Conservation (phyloP, 2,113 vertebrate species). For the Amblyornis subalaris region DNA sequence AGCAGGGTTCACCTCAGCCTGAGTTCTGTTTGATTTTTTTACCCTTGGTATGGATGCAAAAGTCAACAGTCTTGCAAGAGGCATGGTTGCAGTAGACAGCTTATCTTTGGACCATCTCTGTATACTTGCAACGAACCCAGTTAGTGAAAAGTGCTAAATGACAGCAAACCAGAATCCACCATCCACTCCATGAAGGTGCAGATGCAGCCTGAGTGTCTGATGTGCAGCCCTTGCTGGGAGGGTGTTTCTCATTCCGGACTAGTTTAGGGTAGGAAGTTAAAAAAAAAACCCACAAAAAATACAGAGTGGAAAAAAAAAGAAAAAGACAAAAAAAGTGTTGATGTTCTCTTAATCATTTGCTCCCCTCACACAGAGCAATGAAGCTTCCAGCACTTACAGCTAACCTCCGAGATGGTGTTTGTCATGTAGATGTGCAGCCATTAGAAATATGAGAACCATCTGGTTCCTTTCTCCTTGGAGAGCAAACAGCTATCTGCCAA, state of each 20-base stretch:
- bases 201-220: neutral
- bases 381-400: neutral
- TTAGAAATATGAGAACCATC: constrained; percentile 54
- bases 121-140: neutral
- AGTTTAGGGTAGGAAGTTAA: accelerated
- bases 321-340: neutral
- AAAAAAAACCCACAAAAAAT: neutral
- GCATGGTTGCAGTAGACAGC: neutral
- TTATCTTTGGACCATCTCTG: neutral
- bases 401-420: neutral
- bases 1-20: constrained; percentile 14
- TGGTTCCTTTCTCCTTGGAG: constrained; percentile 20
- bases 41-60: neutral
- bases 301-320: neutral
- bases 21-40: neutral
- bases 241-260: neutral
- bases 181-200: neutral
- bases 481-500: constrained; percentile 40
- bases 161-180: neutral
- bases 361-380: neutral
- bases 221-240: neutral
- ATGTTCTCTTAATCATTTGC: neutral
- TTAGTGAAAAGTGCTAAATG: neutral
- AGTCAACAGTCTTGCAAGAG: neutral
- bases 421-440: neutral